These are phyloP conservation scores for Patiria pectinifera DNA, from an alignment of 53 echinoderm and acorn worm genomes.

Conservation along the genomic window DNA sequence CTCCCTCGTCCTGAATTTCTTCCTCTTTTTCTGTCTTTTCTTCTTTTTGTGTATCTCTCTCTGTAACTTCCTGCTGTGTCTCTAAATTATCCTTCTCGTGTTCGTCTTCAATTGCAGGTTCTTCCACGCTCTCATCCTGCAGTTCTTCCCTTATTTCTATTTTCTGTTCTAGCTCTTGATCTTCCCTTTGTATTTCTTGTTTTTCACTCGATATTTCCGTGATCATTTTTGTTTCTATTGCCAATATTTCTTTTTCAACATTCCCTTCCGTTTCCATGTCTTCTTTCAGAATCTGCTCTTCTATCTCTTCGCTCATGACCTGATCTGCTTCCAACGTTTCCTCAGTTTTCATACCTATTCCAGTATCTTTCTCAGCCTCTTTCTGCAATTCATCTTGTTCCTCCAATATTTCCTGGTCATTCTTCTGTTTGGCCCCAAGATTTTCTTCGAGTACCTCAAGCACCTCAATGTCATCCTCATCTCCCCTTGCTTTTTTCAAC, in stretches of 20 bases:
- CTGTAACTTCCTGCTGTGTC: background rate
- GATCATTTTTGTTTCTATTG: background rate
- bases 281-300: background rate
- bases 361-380: background rate
- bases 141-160: background rate
- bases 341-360: no score
- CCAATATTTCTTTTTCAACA: background rate
- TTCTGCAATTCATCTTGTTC: background rate
- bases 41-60: background rate
- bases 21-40: background rate
- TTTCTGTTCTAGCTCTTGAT: background rate
- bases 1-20: background rate
- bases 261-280: background rate
- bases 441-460: background rate
- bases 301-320: background rate
- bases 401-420: background rate
- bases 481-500: background rate
- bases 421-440: background rate
- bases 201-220: background rate
- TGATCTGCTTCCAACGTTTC: background rate
- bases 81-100: background rate
- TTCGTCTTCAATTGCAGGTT: background rate
- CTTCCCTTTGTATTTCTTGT: background rate
- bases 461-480: background rate
- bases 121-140: background rate